Evolutionary conservation across 1,140 invertebrate genomes (phyloP).

Genomic region (Lasioglossum baleicum): DNA sequence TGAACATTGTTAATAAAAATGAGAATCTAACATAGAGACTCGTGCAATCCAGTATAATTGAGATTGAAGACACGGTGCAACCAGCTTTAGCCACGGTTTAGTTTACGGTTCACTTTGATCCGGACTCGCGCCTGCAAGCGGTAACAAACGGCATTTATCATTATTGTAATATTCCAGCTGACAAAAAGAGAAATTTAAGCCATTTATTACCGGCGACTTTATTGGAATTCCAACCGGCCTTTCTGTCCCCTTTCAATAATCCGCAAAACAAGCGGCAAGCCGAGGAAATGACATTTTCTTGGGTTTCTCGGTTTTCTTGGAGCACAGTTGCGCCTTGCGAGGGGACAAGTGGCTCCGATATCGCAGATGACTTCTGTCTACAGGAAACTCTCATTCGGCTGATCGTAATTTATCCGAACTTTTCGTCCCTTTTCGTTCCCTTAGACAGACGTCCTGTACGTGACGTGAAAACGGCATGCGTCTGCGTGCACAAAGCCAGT

Average conservation of each 20-base stretch:
- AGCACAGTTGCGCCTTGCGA: neutral
- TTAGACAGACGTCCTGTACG: constrained; percentile 59
- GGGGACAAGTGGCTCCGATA: constrained; percentile 6
- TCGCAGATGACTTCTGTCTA: constrained; percentile 25
- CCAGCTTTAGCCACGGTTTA: too few species aligned
- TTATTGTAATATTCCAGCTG: too few species aligned
- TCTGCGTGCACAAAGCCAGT: constrained; percentile 39
- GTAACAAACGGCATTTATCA: too few species aligned
- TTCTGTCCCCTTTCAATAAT: neutral
- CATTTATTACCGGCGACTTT: neutral
- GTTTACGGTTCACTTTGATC: too few species aligned
- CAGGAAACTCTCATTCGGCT: constrained; percentile 37
- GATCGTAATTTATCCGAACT: constrained; percentile 62
- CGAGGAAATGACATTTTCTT: neutral
- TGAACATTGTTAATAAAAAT: too few species aligned
- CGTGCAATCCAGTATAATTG: too few species aligned
- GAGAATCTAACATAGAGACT: too few species aligned
- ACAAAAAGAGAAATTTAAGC: too few species aligned
- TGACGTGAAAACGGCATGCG: constrained; percentile 55
- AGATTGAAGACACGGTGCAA: too few species aligned
- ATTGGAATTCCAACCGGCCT: neutral
- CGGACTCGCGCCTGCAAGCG: too few species aligned
- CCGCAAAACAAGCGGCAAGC: neutral
- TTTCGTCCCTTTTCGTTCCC: constrained; percentile 30
- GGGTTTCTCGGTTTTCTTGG: too few species aligned